phyloP scores from a whole-genome alignment of 2,888 invertebrate genomes.

The Chrysolina haemoptera region DNA sequence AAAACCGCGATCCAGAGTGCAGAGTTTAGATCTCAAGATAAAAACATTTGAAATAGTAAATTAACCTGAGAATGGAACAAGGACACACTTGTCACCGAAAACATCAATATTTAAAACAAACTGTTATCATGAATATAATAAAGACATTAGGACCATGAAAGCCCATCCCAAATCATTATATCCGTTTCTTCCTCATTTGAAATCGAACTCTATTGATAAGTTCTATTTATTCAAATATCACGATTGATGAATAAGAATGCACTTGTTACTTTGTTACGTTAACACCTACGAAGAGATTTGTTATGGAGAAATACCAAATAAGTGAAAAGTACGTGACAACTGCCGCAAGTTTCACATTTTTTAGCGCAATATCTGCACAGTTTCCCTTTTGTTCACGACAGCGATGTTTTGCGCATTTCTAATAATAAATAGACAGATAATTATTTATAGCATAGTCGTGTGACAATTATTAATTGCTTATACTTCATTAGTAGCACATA shows the following conservation, averaged over 20 bases:
- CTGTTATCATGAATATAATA: no score
- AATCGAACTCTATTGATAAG: background rate
- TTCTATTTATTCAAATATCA: slow-evolving; percentile 1
- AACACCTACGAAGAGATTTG: slow-evolving; percentile 1
- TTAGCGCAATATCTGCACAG: slow-evolving; percentile 30
- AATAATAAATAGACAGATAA: slow-evolving; percentile 26
- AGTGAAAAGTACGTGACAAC: slow-evolving; percentile 30
- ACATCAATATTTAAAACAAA: no score
- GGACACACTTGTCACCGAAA: no score
- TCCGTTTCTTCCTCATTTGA: background rate
- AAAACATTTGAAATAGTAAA: no score
- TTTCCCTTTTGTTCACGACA: slow-evolving; percentile 35
- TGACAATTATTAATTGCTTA: slow-evolving; percentile 41
- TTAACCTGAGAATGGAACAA: no score
- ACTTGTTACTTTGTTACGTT: background rate
- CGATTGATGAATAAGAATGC: background rate
- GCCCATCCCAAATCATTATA: background rate
- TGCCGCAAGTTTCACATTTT: slow-evolving; percentile 36
- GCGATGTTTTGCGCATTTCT: slow-evolving; percentile 29
- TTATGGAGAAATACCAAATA: slow-evolving; percentile 21
- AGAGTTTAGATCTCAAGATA: no score
- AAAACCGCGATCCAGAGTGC: no score
- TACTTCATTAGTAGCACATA: slow-evolving; percentile 28
- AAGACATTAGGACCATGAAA: background rate
- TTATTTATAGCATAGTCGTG: slow-evolving; percentile 37